A percentile compares a stretch with the other conserved stretches of the same genome.
Conservation (phyloP, 2,797 vertebrate genomes). For the Tokudaia tokunoshimensis region DNA sequence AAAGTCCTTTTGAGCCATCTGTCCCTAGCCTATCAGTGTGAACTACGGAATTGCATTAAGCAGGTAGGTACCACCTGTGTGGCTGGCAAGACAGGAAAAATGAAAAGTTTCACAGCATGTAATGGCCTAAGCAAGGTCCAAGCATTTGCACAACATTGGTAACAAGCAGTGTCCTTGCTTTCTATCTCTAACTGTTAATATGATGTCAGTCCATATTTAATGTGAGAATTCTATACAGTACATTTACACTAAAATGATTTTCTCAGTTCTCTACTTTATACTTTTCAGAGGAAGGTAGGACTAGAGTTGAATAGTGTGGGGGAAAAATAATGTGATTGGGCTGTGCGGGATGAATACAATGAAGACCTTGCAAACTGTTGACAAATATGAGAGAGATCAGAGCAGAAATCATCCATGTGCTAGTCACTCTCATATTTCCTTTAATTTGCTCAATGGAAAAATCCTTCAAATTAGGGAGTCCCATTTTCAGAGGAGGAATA, state of each 20-base stretch:
- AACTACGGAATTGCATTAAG: slow-evolving; percentile 16
- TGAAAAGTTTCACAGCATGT: slow-evolving; percentile 18
- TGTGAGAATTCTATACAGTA: background rate
- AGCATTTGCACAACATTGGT: background rate
- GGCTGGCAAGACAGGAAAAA: slow-evolving; percentile 30
- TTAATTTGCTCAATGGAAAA: slow-evolving; percentile 4
- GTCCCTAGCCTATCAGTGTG: background rate
- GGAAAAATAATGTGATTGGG: background rate
- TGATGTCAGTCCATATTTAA: background rate
- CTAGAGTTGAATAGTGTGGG: background rate
- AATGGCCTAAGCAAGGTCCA: background rate
- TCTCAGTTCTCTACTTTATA: background rate
- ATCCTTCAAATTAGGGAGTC: background rate
- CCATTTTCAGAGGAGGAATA: background rate
- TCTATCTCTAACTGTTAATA: background rate
- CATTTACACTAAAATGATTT: slow-evolving; percentile 8
- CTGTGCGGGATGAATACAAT: background rate
- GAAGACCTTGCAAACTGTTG: background rate
- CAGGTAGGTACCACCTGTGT: slow-evolving; percentile 60
- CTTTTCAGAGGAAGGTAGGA: background rate
- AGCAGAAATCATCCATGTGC: background rate
- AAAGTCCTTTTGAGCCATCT: slow-evolving; percentile 65
- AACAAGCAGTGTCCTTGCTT: background rate
- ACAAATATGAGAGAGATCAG: background rate
- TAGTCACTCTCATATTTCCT: background rate